Evolutionary conservation across 2,797 vertebrate genomes (phyloP), one percentile per base, ranked within the genome.

Genomic region (Cynodonichthys magdalenae): DNA sequence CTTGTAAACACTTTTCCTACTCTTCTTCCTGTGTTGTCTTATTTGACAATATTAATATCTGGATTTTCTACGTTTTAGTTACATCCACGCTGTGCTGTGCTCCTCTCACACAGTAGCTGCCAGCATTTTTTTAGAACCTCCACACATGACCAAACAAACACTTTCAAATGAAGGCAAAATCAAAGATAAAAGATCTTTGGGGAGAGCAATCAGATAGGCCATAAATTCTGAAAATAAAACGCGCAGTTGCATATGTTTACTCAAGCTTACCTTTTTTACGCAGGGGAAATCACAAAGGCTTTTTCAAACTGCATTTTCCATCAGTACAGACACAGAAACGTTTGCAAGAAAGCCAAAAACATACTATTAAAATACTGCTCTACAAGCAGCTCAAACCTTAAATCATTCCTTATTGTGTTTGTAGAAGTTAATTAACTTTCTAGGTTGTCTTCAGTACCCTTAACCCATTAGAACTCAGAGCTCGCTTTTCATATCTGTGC

Each of bases 261-360:
- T 34, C 45, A 64, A 36, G 20, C 31, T 51, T 12, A 45, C 27
- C 28, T 28, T 24, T 17, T 44, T 29, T 31, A 24, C 27, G 27
- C 9, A 7, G 34, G 18, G 34, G 63, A 50, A 44, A 50, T 44
- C 29, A 68, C n/a, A 28, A 55, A 31, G 36, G 24, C 52, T 54
- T 69, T 64, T 49, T 42, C 19, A 74, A 66, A 48, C n/a, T 42
- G 44, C n/a, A 36, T 70, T 52, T 75, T 46, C 27, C 50, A 58
- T 63, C 48, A 54, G 49, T 45, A 11, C 62, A 42, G 12, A 64
- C 39, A 18, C 34, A 15, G 36, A 41, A 63, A 62, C 15, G 31
- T 46, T 27, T 59, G 50, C 54, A 59, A 19, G 17, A 44, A 69
- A 48, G 17, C 11, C 1, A 44, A 44, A 15, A 47, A 36, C 34